Conservation (phyloP, 2,797 vertebrate species). For the Bovichtus diacanthus region DNA sequence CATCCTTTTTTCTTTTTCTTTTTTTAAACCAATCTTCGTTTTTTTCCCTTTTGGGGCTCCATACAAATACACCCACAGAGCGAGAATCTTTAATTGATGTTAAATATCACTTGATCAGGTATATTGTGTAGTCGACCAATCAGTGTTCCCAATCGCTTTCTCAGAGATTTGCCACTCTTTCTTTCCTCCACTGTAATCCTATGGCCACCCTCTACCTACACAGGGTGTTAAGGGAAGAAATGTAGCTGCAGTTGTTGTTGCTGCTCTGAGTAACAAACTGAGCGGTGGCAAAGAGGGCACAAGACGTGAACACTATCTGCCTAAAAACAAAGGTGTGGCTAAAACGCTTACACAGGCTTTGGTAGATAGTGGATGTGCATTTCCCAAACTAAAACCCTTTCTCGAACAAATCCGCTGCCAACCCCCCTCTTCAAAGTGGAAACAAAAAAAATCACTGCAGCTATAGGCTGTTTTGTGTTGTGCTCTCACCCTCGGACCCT, state of each 20-base stretch:
- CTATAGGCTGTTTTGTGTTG: conserved; percentile 49
- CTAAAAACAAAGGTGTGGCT: conserved; percentile 8
- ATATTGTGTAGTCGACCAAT: background rate
- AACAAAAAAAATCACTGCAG: conserved; percentile 36
- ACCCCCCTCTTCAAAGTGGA: conserved; percentile 13
- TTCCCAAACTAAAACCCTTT: conserved; percentile 62
- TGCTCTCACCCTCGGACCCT: conserved; percentile 53
- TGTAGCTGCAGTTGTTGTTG: background rate
- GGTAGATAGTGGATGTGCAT: conserved; percentile 41
- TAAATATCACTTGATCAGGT: background rate
- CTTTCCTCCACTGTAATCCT: background rate
- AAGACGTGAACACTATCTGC: conserved; percentile 16
- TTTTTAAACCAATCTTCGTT: too few species aligned
- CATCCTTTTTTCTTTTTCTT: too few species aligned
- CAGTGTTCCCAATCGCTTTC: background rate
- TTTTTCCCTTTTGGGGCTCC: too few species aligned
- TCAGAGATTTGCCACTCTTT: background rate
- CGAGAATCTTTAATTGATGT: background rate
- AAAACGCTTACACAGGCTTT: conserved; percentile 50
- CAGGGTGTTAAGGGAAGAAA: background rate
- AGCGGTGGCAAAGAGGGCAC: background rate
- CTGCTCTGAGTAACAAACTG: background rate
- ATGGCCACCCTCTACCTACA: background rate
- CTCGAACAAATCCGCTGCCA: conserved; percentile 57
- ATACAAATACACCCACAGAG: background rate